Evolutionary conservation across 1,140 invertebrate species (phyloP).

Genomic region (Coenobita brevimanus): DNA sequence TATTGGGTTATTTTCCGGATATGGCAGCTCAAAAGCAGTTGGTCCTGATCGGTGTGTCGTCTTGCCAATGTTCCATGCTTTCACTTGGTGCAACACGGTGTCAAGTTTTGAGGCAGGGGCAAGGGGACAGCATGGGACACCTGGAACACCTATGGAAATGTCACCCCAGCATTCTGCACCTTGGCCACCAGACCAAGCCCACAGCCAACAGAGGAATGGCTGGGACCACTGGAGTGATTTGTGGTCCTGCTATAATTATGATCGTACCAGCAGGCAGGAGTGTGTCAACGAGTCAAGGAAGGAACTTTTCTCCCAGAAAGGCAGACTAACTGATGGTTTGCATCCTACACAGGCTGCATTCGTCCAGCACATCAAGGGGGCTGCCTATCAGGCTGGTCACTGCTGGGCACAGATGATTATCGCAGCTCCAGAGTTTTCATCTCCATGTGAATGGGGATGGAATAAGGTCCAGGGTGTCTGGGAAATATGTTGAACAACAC

Average conservation of each 20-base stretch:
- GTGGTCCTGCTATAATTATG: slow-evolving; percentile 30
- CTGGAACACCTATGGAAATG: slow-evolving; percentile 26
- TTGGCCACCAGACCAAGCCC: slow-evolving; percentile 15
- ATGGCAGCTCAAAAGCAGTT: slow-evolving; percentile 21
- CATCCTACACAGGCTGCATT: slow-evolving; percentile 14
- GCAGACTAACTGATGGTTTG: slow-evolving; percentile 11
- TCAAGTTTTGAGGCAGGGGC: slow-evolving; percentile 29
- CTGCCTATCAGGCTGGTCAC: slow-evolving; percentile 33
- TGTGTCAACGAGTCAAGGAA: too few relatives aligned
- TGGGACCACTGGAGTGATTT: slow-evolving; percentile 51
- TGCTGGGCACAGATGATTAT: too few relatives aligned
- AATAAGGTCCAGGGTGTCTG: too few relatives aligned
- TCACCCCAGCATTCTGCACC: not conserved
- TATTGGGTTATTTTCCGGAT: slow-evolving; percentile 25
- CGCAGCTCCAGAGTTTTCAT: too few relatives aligned
- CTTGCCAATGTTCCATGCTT: slow-evolving; percentile 42
- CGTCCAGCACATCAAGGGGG: slow-evolving; percentile 19
- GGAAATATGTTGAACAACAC: too few relatives aligned
- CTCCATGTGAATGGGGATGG: too few relatives aligned
- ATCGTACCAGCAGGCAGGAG: slow-evolving; percentile 15
- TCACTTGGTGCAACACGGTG: slow-evolving; percentile 48
- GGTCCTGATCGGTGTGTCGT: not conserved
- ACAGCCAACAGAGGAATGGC: not conserved
- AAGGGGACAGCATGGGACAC: slow-evolving; percentile 34
- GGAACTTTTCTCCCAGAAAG: slow-evolving; percentile 21